Percentiles rank a stretch among this genome's conserved stretches.
Evolutionary conservation across 2,113 vertebrate genomes (phyloP).

Genomic region (Brachyhypopomus occidentalis): DNA sequence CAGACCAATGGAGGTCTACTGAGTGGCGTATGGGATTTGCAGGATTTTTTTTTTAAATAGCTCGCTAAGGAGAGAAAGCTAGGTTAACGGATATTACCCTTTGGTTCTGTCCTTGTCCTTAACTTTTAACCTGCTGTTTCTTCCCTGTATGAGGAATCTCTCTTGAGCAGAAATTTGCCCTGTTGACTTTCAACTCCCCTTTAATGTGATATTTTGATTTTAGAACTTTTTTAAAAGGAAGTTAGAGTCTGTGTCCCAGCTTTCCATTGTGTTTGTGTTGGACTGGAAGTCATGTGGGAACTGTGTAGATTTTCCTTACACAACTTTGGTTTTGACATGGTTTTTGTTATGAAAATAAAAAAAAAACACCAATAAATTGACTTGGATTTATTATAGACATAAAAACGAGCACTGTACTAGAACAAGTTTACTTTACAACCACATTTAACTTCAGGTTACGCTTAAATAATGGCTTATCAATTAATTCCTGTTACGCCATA

Average conservation of each 20-base stretch:
- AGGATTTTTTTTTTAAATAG: not conserved
- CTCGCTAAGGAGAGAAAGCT: constrained; percentile 2
- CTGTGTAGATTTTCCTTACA: constrained; percentile 79
- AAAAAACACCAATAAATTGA: constrained; percentile 64
- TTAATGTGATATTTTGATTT: constrained; percentile 18
- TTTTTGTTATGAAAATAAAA: constrained; percentile 79
- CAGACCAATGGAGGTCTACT: not conserved
- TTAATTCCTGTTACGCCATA: not conserved
- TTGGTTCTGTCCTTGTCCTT: not conserved
- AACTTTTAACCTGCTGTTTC: not conserved
- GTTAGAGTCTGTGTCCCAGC: constrained; percentile 3
- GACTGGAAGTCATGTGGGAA: constrained; percentile 52
- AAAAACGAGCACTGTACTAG: constrained; percentile 30
- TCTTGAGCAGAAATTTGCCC: not conserved
- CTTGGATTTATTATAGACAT: constrained; percentile 55
- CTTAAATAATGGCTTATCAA: constrained; percentile 24
- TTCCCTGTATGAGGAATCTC: not conserved
- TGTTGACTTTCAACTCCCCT: constrained; percentile 14
- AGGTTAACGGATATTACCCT: not conserved
- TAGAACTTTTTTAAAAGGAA: constrained; percentile 17
- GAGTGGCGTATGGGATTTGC: not conserved
- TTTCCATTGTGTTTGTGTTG: constrained; percentile 52
- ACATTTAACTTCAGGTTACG: too few species aligned
- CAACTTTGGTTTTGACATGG: constrained; percentile 73
- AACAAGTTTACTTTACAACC: not conserved